A percentile compares a stretch with the other conserved stretches of the same genome.
Conservation (phyloP, 2,113 vertebrate genomes). For the Sardina pilchardus region DNA sequence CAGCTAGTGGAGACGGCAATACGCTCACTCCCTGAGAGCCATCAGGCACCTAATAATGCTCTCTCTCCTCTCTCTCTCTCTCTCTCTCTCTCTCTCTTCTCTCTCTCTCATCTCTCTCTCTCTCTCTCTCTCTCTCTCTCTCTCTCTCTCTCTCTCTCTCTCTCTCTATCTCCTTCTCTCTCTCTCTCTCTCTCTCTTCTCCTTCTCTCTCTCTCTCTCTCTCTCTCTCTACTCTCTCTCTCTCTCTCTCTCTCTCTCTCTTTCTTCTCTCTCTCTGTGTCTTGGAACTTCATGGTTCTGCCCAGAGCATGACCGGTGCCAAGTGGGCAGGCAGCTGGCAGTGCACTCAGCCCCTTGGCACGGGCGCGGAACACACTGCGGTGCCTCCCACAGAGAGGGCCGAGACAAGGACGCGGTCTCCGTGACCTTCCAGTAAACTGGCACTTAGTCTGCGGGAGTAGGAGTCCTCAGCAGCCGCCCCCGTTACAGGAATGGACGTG, state of each 20-base stretch:
- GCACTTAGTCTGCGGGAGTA: background rate
- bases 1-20: background rate
- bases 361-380: background rate
- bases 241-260: no score
- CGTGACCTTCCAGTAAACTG: background rate
- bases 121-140: no score
- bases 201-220: no score
- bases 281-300: background rate
- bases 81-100: background rate
- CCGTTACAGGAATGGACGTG: background rate
- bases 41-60: constrained; percentile 4
- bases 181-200: no score
- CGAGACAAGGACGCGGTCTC: constrained; percentile 11
- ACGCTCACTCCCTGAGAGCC: background rate
- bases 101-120: no score
- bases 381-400: background rate
- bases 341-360: background rate
- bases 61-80: background rate
- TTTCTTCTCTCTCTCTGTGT: background rate
- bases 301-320: background rate
- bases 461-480: background rate
- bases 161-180: no score
- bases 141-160: no score
- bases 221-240: no score
- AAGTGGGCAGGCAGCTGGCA: constrained; percentile 6